phyloP scores from a whole-genome alignment of 2,888 invertebrate genomes.

The Drosophila tanythrix region DNA sequence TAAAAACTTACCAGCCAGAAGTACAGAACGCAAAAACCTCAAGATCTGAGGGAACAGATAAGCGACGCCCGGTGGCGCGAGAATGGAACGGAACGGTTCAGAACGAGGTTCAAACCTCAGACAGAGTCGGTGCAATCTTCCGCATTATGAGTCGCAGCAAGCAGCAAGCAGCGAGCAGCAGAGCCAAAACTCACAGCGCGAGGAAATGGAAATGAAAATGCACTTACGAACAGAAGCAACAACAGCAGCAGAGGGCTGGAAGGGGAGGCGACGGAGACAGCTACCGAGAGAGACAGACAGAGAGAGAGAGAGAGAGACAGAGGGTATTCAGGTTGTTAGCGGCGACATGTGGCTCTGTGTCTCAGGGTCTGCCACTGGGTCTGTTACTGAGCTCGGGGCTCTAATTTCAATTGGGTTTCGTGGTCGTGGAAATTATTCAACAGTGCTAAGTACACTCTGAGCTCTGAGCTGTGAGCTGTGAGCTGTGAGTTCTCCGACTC shows the following conservation, averaged over 20 bases:
- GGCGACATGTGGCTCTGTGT: constrained; percentile 73
- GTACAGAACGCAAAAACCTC: constrained; percentile 81
- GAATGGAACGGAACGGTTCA: constrained; percentile 54
- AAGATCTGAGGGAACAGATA: constrained; percentile 70
- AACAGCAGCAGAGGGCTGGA: constrained; percentile 1
- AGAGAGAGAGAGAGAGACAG: not conserved
- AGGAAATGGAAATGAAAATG: constrained; percentile 79
- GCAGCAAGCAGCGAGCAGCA: constrained; percentile 20
- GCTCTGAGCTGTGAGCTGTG: constrained; percentile 41
- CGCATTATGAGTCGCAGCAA: constrained; percentile 75
- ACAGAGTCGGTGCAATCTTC: constrained; percentile 73
- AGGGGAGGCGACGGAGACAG: not conserved
- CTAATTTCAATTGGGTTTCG: constrained; percentile 81
- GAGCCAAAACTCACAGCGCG: constrained; percentile 25
- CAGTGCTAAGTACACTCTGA: constrained; percentile 76
- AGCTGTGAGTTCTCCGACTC: constrained; percentile 25
- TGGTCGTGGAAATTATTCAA: constrained; percentile 80
- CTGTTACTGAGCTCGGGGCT: constrained; percentile 71
- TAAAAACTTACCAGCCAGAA: constrained; percentile 70
- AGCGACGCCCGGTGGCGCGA: constrained; percentile 61
- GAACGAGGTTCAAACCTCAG: constrained; percentile 46
- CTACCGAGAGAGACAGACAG: not conserved
- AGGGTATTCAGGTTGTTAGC: constrained; percentile 72
- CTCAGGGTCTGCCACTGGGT: constrained; percentile 43
- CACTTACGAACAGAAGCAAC: constrained; percentile 62